These are phyloP conservation scores for Drosophila prolongata DNA, from an alignment of 2,888 invertebrate species.

Conservation along the genomic window DNA sequence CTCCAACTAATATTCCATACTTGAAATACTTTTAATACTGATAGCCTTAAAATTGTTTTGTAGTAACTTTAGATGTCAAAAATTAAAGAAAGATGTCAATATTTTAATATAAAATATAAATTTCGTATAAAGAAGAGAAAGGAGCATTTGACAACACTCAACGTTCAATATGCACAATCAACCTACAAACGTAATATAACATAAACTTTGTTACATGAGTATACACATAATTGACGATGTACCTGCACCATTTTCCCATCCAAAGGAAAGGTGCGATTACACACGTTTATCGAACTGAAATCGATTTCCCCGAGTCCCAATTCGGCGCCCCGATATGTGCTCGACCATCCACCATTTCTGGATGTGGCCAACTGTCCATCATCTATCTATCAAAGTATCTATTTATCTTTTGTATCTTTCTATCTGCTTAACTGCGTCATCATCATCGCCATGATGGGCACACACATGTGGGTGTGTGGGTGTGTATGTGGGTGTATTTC, in stretches of 20 bases:
- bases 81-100: no score
- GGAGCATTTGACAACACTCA: no score
- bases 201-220: no score
- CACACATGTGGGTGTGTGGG: slow-evolving; percentile 27
- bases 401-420: slow-evolving; percentile 62
- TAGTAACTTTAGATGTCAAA: no score
- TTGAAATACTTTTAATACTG: no score
- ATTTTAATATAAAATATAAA: no score
- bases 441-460: slow-evolving; percentile 36
- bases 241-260: background rate
- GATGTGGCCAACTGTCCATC: slow-evolving; percentile 35
- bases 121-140: no score
- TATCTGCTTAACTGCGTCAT: slow-evolving; percentile 54
- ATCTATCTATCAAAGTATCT: slow-evolving; percentile 53
- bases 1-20: no score
- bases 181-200: no score
- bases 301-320: background rate
- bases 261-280: slow-evolving; percentile 4
- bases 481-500: slow-evolving; percentile 3
- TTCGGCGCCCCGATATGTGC: background rate
- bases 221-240: no score
- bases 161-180: no score
- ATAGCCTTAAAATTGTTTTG: no score
- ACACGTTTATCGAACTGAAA: slow-evolving; percentile 5
- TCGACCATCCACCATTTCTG: slow-evolving; percentile 1